A percentile compares a stretch with the other conserved stretches of the same genome.
These are phyloP conservation scores for Eueremaeus valkanovi DNA, from an alignment of 2,888 invertebrate genomes.

Conservation along the genomic window DNA sequence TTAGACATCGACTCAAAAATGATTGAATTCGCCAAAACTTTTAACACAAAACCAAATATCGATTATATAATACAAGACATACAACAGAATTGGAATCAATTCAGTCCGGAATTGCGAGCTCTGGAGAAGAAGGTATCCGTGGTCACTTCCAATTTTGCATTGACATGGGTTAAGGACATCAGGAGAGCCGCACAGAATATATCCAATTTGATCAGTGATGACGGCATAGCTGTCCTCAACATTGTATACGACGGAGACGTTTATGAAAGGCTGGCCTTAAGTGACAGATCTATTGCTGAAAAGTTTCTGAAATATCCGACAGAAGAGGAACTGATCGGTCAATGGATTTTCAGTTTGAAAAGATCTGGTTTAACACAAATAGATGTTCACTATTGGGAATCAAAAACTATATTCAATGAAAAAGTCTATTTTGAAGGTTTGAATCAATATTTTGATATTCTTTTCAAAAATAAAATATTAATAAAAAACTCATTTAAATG, in stretches of 20 bases:
- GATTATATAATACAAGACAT: slow-evolving; percentile 36
- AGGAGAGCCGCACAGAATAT: slow-evolving; percentile 17
- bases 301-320: slow-evolving; percentile 11
- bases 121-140: slow-evolving; percentile 16
- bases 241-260: slow-evolving; percentile 38
- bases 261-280: not conserved
- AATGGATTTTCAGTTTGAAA: not conserved
- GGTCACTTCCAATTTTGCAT: slow-evolving; percentile 33
- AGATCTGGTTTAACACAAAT: not conserved
- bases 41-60: not conserved
- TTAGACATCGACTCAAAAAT: slow-evolving; percentile 35
- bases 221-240: slow-evolving; percentile 26
- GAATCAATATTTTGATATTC: not conserved
- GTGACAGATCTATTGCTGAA: not conserved
- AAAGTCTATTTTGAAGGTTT: slow-evolving; percentile 10
- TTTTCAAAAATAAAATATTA: not conserved
- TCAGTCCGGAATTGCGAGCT: not conserved
- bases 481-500: not conserved
- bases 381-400: slow-evolving; percentile 7
- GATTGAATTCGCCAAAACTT: slow-evolving; percentile 26
- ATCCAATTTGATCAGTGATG: not conserved
- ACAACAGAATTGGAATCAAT: not conserved
- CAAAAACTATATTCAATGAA: not conserved
- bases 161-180: slow-evolving; percentile 30
- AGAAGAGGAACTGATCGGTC: slow-evolving; percentile 16